These are phyloP conservation scores for Macroglossus sobrinus DNA, from an alignment of 2,113 vertebrate genomes.

Conservation along the genomic window DNA sequence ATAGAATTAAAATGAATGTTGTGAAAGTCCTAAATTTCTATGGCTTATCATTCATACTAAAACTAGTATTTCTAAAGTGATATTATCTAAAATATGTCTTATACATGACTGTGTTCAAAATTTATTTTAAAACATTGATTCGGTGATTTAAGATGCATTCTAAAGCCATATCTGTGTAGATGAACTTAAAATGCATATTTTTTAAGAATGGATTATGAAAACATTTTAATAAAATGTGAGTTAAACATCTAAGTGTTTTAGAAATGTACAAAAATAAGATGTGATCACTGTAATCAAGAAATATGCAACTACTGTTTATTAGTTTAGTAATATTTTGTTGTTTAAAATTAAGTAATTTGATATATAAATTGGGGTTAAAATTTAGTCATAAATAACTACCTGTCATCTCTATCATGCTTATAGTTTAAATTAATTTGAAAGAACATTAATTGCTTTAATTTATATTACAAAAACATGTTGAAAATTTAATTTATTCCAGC, in stretches of 20 bases:
- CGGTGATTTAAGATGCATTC: background rate
- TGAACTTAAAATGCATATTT: background rate
- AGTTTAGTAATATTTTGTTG: background rate
- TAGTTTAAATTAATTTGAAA: background rate
- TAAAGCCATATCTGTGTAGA: rapidly evolving
- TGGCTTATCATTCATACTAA: background rate
- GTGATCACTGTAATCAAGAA: background rate
- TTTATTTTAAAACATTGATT: background rate
- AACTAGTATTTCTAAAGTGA: background rate
- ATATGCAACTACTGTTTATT: background rate
- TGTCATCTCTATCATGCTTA: background rate
- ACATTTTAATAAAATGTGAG: background rate
- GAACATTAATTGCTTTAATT: background rate
- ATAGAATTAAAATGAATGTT: background rate
- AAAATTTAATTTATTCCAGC: background rate
- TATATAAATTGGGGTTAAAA: background rate
- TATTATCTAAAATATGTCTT: background rate
- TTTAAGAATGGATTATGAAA: background rate
- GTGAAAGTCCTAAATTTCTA: background rate
- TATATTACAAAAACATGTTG: background rate
- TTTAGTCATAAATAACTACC: background rate
- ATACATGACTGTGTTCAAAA: background rate
- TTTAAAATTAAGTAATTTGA: background rate
- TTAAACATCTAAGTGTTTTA: background rate
- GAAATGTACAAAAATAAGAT: background rate